Base-by-base conservation (phyloP, 2,113 vertebrate genomes). In the Cinclus mexicanus region DNA sequence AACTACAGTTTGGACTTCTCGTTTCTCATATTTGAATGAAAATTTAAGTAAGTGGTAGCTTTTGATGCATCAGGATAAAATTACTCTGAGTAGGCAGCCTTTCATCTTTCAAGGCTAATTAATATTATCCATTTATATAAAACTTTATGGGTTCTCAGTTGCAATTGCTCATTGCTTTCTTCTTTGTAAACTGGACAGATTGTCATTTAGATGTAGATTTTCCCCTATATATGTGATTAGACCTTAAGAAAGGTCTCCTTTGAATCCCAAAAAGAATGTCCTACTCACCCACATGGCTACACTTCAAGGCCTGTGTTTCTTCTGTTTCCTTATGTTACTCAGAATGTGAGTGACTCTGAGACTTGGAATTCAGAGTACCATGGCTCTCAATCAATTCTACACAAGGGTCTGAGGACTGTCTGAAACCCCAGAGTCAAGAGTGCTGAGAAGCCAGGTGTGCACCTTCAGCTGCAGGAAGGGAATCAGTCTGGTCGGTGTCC, bases 101-200 rank as follows among this genome's bases (percentile, higher is more conserved):
- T 97, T 96, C 71, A 74, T 92, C 59, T 92, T 94, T 91, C 64
- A 95, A 82, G 18, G 61, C 35, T 86, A 93, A 77, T 94, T 93
- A 61, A 55, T 77, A 50, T 72, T 47, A 33, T 81, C 17, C 47
- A 70, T 94, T 96, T 94, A 74, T 91, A 90, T 37, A 84, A 60
- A 56, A 72, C 67, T 94, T 93, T 59, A 68, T 76, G 56, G 55
- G 42, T 47, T 93, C 21, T 61, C 55, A 86, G 15, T 70, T 56
- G 39, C 53, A 78, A 44, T 81, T 61, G 14, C 39, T 52, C 7
- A 9, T 87, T 67, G 35, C 46, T 94, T 89, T 76, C 37, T 89
- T 95, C 69, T 95, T 90, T 77, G 72, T 69, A 87, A 96, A 93
- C 72, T 42, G 50, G 11, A 22, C 8, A 12, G 59, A 77, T 83